These are phyloP conservation scores for Poicephalus meyeri DNA, from an alignment of 2,113 vertebrate genomes.

Conservation along the genomic window DNA sequence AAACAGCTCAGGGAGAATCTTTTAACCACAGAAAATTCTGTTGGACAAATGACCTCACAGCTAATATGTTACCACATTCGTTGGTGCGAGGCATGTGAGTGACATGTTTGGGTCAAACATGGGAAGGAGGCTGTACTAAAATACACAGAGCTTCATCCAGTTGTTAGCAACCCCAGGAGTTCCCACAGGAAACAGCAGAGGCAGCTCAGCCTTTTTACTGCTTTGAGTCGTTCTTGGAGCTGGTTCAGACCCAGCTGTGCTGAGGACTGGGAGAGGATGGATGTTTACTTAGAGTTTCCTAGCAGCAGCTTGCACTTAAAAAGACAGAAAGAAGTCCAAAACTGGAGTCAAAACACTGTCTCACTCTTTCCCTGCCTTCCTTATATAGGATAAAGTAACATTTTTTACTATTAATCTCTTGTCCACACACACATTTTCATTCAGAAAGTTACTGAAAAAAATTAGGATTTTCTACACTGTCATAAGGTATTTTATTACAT, in stretches of 20 bases:
- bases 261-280: background rate
- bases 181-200: accelerated
- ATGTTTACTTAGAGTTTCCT: background rate
- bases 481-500: background rate
- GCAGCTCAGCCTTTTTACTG: background rate
- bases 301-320: background rate
- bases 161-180: background rate
- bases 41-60: background rate
- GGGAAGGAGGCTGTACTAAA: background rate
- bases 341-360: background rate
- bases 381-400: background rate
- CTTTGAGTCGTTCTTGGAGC: background rate
- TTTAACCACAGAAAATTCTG: background rate
- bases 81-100: background rate
- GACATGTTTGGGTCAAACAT: background rate
- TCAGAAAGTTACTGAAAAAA: background rate
- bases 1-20: background rate
- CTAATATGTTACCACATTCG: background rate
- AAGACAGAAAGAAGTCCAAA: background rate
- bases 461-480: background rate
- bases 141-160: background rate
- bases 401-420: background rate
- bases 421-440: accelerated
- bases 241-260: background rate
- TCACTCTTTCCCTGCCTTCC: background rate